Evolutionary conservation across 2,888 invertebrate species (phyloP), one percentile per base, ranked within the genome.

Genomic region (Sceliomorpha sp.): DNA sequence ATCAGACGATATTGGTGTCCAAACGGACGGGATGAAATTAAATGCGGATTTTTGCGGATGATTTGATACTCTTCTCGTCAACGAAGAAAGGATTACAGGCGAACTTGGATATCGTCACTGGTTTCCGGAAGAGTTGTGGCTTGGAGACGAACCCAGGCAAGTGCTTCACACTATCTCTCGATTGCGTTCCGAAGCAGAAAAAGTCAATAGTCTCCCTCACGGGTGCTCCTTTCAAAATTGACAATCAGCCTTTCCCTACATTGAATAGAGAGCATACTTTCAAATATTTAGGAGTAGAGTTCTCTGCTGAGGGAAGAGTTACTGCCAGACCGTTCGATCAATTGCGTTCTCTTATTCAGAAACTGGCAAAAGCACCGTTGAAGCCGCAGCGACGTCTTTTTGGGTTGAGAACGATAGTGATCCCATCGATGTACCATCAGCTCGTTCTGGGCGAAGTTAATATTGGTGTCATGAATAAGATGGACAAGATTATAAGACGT

Each of bases 401-500:
- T 13, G 72, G 63, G 0, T 20, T 71, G 3, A 27, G 70, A 12
- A 42, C 34, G 0, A 17, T 62, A 8, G 32, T 72, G 0, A 1
- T 73, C 0, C 73, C 74, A 0, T n/a, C 13, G 0, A 20, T 51
- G 53, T 70, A 83, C 39, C 88, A 89, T 67, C 73, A 70, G 3
- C 34, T 89, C 8, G 82, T 79, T 51, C 64, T 88, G 1, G 87
- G 83, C 1, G 73, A 70, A 1, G 69, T 55, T 10, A 78, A 51
- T n/a, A 70, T 32, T 2, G 62, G 51, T 0, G 9, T 62, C 0
- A 64, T 89, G 0, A 62, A 77, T 0, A 75, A 80, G 51, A 63
- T 84, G 20, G 88, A 89, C 63, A 45, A 78, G 0, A 64, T 78
- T 20, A 76, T 88, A 34, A 73, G 83, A 56, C 47, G 32, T 0